Evolutionary conservation across 2,888 invertebrate genomes (phyloP).

Genomic region (Gasteruption jaculator): DNA sequence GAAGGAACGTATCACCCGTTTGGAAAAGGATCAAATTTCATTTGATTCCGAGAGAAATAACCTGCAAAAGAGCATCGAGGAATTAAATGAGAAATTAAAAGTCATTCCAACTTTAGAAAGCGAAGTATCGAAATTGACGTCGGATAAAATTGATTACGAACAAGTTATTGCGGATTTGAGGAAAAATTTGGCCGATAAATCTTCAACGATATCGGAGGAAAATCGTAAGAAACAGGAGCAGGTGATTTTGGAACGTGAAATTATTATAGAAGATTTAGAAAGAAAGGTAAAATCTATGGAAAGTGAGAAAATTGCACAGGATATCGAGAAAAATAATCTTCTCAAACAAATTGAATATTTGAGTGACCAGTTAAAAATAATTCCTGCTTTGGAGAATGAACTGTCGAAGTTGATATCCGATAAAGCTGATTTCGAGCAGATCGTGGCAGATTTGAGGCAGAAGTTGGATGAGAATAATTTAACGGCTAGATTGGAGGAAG

Average conservation of each 20-base stretch:
- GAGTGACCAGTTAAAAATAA: background rate
- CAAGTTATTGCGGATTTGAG: too few species aligned
- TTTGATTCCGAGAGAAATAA: slow-evolving; percentile 3
- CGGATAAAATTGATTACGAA: too few species aligned
- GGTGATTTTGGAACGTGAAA: too few species aligned
- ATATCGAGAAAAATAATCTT: background rate
- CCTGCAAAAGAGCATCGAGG: background rate
- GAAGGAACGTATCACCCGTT: slow-evolving; percentile 1
- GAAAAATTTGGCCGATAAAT: slow-evolving; percentile 11
- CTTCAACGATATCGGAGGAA: slow-evolving; percentile 5
- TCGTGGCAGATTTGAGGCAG: slow-evolving; percentile 6
- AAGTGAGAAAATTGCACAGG: slow-evolving; percentile 9
- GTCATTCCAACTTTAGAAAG: background rate
- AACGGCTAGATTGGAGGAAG: slow-evolving; percentile 5
- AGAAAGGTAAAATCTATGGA: slow-evolving; percentile 3
- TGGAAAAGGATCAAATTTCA: slow-evolving; percentile 1
- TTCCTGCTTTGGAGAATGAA: slow-evolving; percentile 7
- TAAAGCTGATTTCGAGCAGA: slow-evolving; percentile 12
- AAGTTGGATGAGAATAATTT: slow-evolving; percentile 11
- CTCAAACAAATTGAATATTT: slow-evolving; percentile 4
- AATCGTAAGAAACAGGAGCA: too few species aligned
- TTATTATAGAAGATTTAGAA: slow-evolving; percentile 15
- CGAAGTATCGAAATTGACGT: background rate
- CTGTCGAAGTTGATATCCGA: slow-evolving; percentile 10
- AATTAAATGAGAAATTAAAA: too few species aligned